Base-by-base conservation (phyloP, 53 echinoderm and acorn worm species). In the Holothuria scabra region DNA sequence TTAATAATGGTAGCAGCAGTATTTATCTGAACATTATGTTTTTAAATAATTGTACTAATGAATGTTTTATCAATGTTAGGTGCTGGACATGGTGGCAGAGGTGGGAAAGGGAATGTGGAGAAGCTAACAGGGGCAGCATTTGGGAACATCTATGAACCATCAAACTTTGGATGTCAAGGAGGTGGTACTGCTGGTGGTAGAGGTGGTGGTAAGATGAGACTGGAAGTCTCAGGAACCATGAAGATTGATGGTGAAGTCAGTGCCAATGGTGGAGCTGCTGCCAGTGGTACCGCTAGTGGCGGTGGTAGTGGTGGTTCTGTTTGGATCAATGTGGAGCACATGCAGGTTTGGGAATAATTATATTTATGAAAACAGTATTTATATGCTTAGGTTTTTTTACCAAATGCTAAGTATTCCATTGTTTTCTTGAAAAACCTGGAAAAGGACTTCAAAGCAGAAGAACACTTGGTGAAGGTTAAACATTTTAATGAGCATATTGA, bases 251-350 rank as follows among this genome's bases (percentile, higher is more conserved):
- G 95, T 37, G 90, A 92, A 75, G 80, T 95, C 52, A 95, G 90
- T 66, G 95, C 91, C 59, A 85, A 88, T 72, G 95, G 95, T n/a
- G 95, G 86, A 46, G 65, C 60, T 13, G 86, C 74, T 30, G 41
- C 29, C 1, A 55, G 44, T 22, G 37, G 83, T 66, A 68, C 16
- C 20, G 95, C 87, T 4, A 84, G 86, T 48, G 95, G 95, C 59
- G 95, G 95, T 29, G 95, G 95, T 10, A 95, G 95, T 67, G 95
- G 92, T 28, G 95, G 95, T 5, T 88, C 92, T 1, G 92, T 95
- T 46, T 75, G 87, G 85, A 92, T 95, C 67, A 87, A 92, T 32
- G 90, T 90, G 24, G 85, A 85, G 25, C 80, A 85, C 14, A 95
- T 95, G 92, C 92, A 92, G 92, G 95, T 95, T 75, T 68, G 66